phyloP scores from a whole-genome alignment of 2,888 invertebrate genomes.

The Leptura quadrifasciata region DNA sequence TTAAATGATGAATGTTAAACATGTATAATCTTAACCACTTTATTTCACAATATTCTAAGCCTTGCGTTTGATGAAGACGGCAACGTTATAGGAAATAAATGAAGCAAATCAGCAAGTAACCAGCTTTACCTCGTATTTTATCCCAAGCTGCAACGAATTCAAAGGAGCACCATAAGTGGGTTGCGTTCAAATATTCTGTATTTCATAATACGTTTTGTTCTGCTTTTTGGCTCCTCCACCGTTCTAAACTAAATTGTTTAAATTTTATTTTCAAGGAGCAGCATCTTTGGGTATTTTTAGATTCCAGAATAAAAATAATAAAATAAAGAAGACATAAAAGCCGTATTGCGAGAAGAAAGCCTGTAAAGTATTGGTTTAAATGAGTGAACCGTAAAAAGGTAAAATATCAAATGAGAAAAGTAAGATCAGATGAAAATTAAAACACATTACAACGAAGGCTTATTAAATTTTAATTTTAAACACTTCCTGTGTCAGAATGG shows the following conservation, averaged over 20 bases:
- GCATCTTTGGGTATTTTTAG: neutral
- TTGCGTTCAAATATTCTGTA: neutral
- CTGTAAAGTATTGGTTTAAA: neutral
- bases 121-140: neutral
- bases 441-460: neutral
- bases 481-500: neutral
- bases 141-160: neutral
- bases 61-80: no score
- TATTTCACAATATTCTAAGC: no score
- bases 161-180: neutral
- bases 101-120: neutral
- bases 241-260: neutral
- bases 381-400: neutral
- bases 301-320: neutral
- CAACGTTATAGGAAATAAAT: no score
- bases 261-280: neutral
- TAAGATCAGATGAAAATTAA: neutral
- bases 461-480: neutral
- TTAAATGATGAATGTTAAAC: no score
- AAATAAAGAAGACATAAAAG: constrained; percentile 5
- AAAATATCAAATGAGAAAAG: neutral
- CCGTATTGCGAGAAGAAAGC: neutral
- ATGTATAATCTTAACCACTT: no score
- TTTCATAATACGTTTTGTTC: constrained; percentile 1
- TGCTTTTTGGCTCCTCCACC: neutral